phyloP scores from a whole-genome alignment of 2,888 invertebrate species.

The Tiliacea citrago region DNA sequence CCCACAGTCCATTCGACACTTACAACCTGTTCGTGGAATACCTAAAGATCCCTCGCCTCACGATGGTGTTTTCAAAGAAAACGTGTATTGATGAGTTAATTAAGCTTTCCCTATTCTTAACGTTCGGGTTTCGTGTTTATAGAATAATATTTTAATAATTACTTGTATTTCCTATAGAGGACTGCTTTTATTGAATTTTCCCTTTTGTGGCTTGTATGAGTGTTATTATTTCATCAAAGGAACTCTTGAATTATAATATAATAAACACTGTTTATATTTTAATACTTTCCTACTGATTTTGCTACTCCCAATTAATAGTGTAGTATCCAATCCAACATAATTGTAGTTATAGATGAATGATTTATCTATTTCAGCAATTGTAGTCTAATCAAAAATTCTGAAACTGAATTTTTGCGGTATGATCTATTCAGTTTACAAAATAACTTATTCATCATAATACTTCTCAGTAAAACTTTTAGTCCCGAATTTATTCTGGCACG shows the following conservation, averaged over 20 bases:
- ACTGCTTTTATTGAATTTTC: constrained; percentile 37
- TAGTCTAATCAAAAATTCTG: neutral
- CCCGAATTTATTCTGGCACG: constrained; percentile 48
- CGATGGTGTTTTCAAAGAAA: constrained; percentile 79
- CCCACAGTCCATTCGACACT: constrained; percentile 67
- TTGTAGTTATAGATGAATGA: neutral
- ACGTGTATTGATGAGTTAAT: constrained; percentile 85
- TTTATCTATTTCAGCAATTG: constrained; percentile 13
- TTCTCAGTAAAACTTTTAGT: constrained; percentile 46
- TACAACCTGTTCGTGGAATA: constrained; percentile 75
- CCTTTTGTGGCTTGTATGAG: constrained; percentile 38
- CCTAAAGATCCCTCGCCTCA: constrained; percentile 75
- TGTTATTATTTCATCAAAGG: constrained; percentile 42
- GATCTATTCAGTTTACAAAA: constrained; percentile 44
- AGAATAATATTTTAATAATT: constrained; percentile 54
- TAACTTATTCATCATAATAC: constrained; percentile 59
- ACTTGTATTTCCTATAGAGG: constrained; percentile 30
- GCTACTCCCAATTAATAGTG: neutral
- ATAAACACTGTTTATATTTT: constrained; percentile 11
- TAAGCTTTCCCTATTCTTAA: constrained; percentile 69
- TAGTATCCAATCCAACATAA: neutral
- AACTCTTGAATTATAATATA: constrained; percentile 6
- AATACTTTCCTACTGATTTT: constrained; percentile 12
- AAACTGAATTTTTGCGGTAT: constrained; percentile 8
- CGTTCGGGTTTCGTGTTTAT: constrained; percentile 55